These are phyloP conservation scores for Alligator mississippiensis DNA, from an alignment of 2,113 vertebrate genomes.

Conservation along the genomic window DNA sequence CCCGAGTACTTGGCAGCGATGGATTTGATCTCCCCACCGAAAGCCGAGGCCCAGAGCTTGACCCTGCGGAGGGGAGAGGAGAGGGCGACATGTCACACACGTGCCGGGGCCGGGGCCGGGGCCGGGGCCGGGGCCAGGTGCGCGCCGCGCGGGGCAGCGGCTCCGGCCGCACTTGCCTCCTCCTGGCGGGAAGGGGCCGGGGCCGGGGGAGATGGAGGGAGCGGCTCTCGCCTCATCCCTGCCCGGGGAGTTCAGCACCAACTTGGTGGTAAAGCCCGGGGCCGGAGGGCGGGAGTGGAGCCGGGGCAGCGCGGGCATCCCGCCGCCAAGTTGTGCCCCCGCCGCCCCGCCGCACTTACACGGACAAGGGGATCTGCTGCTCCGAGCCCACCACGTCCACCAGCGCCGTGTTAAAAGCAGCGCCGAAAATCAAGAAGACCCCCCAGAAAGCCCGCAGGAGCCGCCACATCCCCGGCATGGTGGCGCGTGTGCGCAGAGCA, in stretches of 20 bases:
- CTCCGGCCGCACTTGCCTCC: too few relatives aligned
- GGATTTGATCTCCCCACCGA: constrained; percentile 99
- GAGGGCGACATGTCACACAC: constrained; percentile 68
- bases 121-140: too few relatives aligned
- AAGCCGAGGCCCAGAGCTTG: constrained; percentile 99
- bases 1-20: constrained; percentile 98
- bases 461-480: constrained; percentile 78
- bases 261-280: too few relatives aligned
- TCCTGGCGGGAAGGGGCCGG: too few relatives aligned
- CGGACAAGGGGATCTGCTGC: constrained; percentile 94
- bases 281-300: too few relatives aligned
- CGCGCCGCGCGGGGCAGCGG: too few relatives aligned
- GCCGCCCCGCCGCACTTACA: too few relatives aligned
- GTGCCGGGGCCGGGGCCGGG: neutral
- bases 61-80: constrained; percentile 79
- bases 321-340: too few relatives aligned
- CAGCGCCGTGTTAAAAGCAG: constrained; percentile 81
- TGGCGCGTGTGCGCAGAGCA: constrained; percentile 28
- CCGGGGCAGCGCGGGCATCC: too few relatives aligned
- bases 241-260: too few relatives aligned
- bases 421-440: constrained; percentile 81
- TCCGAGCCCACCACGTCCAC: constrained; percentile 85
- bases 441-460: constrained; percentile 65
- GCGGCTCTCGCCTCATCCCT: too few relatives aligned
- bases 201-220: too few relatives aligned